Conservation (phyloP, 2,888 invertebrate genomes). For the Dendrolimus houi region DNA sequence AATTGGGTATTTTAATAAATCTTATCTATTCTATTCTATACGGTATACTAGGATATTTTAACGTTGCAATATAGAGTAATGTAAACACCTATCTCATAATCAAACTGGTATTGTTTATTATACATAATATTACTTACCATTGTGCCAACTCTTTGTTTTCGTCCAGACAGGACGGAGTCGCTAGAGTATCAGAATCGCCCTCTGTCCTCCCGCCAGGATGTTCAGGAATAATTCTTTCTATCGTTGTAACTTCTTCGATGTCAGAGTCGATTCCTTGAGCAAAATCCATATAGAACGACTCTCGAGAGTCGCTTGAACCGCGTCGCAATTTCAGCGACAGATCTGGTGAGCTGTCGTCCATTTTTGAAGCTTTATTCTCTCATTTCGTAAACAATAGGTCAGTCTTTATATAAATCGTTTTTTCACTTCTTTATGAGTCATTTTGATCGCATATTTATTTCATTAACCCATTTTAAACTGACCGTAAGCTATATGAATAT, state of each 20-base stretch:
- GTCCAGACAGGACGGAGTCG: slow-evolving; percentile 68
- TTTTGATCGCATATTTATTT: slow-evolving; percentile 16
- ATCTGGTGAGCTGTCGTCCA: slow-evolving; percentile 90
- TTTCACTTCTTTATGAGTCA: slow-evolving; percentile 37
- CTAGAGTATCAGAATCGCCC: slow-evolving; percentile 66
- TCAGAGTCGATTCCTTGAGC: slow-evolving; percentile 94
- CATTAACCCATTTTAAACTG: slow-evolving; percentile 23
- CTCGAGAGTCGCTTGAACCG: slow-evolving; percentile 90
- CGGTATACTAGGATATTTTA: too few species aligned
- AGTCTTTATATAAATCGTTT: slow-evolving; percentile 22
- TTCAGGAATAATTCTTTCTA: slow-evolving; percentile 74
- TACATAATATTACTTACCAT: slow-evolving; percentile 45
- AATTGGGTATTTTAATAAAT: too few species aligned
- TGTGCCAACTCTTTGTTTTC: slow-evolving; percentile 65
- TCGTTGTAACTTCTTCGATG: slow-evolving; percentile 89
- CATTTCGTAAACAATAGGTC: slow-evolving; percentile 15
- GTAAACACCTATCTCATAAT: too few species aligned
- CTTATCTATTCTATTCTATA: too few species aligned
- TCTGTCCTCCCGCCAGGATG: slow-evolving; percentile 61
- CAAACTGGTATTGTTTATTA: too few species aligned
- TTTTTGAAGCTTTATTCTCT: slow-evolving; percentile 33
- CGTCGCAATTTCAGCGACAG: slow-evolving; percentile 89
- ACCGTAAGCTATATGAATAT: slow-evolving; percentile 2
- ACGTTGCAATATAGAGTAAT: too few species aligned
- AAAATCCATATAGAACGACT: slow-evolving; percentile 94